phyloP scores from a whole-genome alignment of 2,113 vertebrate species.

The Cyanoramphus novaezelandiae region DNA sequence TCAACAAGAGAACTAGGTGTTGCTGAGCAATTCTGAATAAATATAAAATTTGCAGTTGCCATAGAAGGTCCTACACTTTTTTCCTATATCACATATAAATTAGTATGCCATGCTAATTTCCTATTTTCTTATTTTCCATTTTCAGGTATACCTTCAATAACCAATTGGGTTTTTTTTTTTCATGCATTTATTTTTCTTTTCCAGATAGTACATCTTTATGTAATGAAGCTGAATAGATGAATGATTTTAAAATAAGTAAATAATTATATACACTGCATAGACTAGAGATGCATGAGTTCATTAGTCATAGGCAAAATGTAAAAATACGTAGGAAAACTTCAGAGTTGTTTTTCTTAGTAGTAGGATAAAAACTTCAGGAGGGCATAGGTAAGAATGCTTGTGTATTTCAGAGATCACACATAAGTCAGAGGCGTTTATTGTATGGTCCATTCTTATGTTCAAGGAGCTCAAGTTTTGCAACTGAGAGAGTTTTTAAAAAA shows the following conservation, averaged over 20 bases:
- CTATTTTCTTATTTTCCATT: neutral
- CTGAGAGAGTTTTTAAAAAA: neutral
- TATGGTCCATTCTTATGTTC: neutral
- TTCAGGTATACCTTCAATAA: neutral
- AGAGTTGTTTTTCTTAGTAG: neutral
- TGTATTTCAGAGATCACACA: neutral
- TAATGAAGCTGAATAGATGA: neutral
- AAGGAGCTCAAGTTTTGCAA: neutral
- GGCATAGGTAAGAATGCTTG: neutral
- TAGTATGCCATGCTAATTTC: neutral
- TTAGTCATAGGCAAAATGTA: neutral
- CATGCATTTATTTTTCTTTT: neutral
- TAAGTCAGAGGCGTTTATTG: neutral
- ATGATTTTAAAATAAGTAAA: neutral
- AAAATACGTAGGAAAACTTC: neutral
- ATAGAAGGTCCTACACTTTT: neutral
- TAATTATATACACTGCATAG: neutral
- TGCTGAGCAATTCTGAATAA: neutral
- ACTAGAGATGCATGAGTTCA: neutral
- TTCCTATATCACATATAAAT: neutral
- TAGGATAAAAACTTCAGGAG: neutral
- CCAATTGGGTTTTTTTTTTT: neutral
- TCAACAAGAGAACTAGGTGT: neutral
- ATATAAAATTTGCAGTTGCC: neutral
- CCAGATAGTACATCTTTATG: neutral